A percentile compares a stretch with the other conserved stretches of the same genome.
phyloP scores from a whole-genome alignment of 2,888 invertebrate genomes.

The Aelia acuminata region DNA sequence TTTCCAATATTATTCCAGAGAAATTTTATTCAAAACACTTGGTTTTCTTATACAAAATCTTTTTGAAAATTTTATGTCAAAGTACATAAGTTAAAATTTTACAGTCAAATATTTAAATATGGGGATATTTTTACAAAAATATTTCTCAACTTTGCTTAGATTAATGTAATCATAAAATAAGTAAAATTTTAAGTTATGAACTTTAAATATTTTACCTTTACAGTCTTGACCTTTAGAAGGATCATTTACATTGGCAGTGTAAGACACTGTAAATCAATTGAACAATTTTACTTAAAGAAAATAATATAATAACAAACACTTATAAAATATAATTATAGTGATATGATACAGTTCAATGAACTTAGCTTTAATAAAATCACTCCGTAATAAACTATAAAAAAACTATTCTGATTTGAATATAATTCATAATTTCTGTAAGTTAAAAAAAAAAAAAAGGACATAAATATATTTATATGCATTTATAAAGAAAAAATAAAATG shows the following conservation, averaged over 20 bases:
- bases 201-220: not conserved
- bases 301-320: conserved; percentile 1
- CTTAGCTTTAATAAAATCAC: conserved; percentile 52
- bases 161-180: conserved; percentile 2
- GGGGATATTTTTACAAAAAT: not conserved
- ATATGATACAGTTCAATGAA: conserved; percentile 11
- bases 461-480: conserved; percentile 21
- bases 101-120: conserved; percentile 29
- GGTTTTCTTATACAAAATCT: not conserved
- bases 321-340: conserved; percentile 28
- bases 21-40: conserved; percentile 11
- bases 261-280: not conserved
- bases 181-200: conserved; percentile 34
- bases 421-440: conserved; percentile 37
- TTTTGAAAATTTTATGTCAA: not conserved
- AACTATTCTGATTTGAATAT: conserved; percentile 3
- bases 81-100: conserved; percentile 33
- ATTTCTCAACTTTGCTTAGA: not conserved
- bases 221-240: not conserved
- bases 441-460: conserved; percentile 2
- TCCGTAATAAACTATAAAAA: conserved; percentile 47
- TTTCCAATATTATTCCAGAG: conserved; percentile 22
- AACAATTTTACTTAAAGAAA: conserved; percentile 21
- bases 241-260: conserved; percentile 8
- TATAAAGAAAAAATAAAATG: conserved; percentile 39